Conservation (phyloP, 1,140 invertebrate species). For the Melitaea cinxia region DNA sequence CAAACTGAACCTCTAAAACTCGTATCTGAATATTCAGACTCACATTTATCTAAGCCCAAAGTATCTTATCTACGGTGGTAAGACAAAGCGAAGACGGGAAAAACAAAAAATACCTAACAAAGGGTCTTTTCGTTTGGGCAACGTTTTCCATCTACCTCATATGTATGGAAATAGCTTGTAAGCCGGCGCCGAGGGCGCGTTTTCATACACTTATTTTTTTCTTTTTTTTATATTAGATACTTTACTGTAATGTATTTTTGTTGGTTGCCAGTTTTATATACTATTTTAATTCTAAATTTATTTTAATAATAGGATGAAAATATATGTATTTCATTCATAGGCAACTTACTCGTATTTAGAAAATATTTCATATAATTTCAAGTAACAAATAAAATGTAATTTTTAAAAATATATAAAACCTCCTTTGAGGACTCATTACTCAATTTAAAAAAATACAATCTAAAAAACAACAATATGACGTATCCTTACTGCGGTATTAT, state of each 20-base stretch:
- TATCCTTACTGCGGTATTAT: conserved; percentile 32
- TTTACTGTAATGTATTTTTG: not conserved
- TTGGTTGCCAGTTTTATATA: too few species aligned
- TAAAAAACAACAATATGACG: conserved; percentile 4
- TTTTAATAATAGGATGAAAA: too few species aligned
- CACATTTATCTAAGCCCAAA: conserved; percentile 36
- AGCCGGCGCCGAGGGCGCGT: conserved; percentile 39
- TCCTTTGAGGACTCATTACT: not conserved
- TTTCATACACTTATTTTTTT: conserved; percentile 16
- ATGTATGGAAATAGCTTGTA: conserved; percentile 60
- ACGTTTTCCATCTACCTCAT: conserved; percentile 48
- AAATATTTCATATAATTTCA: too few species aligned
- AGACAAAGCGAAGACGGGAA: conserved; percentile 33
- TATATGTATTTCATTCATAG: too few species aligned
- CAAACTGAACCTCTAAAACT: conserved; percentile 7
- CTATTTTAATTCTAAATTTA: too few species aligned
- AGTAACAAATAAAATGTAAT: too few species aligned
- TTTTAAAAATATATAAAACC: too few species aligned
- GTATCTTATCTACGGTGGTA: conserved; percentile 29
- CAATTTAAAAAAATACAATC: not conserved
- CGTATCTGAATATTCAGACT: conserved; percentile 12
- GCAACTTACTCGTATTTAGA: too few species aligned
- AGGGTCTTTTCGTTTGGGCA: conserved; percentile 38
- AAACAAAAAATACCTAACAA: conserved; percentile 45
- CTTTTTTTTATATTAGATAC: conserved; percentile 11